Evolutionary conservation across 2,797 vertebrate species (phyloP), one percentile per base, ranked within the genome.

Genomic region (Ibycter americanus): DNA sequence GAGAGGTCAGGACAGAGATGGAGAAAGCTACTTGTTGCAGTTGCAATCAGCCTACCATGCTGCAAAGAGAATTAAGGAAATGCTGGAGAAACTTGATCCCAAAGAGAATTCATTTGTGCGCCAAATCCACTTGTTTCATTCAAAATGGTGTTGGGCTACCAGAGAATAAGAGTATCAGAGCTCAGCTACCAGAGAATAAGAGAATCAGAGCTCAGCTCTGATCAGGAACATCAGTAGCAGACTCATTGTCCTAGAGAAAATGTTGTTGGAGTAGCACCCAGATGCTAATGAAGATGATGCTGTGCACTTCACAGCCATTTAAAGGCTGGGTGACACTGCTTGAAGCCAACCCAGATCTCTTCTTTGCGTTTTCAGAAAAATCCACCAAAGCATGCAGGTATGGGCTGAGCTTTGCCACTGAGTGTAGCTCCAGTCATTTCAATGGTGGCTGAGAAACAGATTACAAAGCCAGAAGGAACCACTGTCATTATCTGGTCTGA

Each of bases 281-380:
- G 27, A 23, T 81, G 52, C 19, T 71, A 55, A 54, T 7, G 38
- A 70, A 26, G 58, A 42, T 15, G 52, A 8, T 44, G 21, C 4
- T 34, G 10, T 4, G 0, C 5, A 8, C 36, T 56, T 59, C 3
- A 1, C 22, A 66, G 46, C 20, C 31, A 2, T 20, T 40, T 46
- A 32, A 8, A n/a, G 32, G 20, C 15, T 55, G 34, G 9, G 21
- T 44, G 54, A 40, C 11, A 4, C 20, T 67, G 9, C 42, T 56
- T 42, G 29, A 78, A 61, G 11, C 20, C 31, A 11, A 22, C 12
- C 61, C 46, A 55, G 19, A 23, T 54, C 46, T 70, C n/a, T 54
- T 42, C 6, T 42, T 3, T 40, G 9, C 59, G 12, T 29, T 38
- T 21, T 20, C 54, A 4, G 12, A 44, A 79, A 38, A 32, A 18